A percentile compares a stretch with the other conserved stretches of the same genome.
phyloP scores from a whole-genome alignment of 37 sponge, comb jelly and placozoan species.

The Cladorhizidae sp. region DNA sequence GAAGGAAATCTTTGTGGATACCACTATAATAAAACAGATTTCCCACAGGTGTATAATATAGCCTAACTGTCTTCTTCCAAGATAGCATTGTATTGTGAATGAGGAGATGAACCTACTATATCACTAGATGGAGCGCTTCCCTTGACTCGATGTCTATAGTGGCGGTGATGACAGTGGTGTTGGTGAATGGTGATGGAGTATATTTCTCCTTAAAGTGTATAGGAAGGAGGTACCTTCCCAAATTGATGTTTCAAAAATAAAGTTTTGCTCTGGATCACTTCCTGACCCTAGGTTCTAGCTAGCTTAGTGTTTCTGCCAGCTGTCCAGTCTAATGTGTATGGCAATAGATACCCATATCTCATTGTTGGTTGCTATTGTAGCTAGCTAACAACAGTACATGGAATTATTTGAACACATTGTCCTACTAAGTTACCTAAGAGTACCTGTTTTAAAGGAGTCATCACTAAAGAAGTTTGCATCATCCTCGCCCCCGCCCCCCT shows the following conservation, averaged over 20 bases:
- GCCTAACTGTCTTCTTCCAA: constrained; percentile 2
- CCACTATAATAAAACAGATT: neutral
- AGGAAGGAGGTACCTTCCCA: no score
- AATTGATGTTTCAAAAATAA: no score
- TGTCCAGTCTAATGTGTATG: neutral
- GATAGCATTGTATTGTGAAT: neutral
- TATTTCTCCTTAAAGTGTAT: no score
- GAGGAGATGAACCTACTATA: neutral
- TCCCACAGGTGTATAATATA: neutral
- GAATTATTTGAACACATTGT: no score
- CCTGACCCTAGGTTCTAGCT: constrained; percentile 34
- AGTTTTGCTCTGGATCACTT: constrained; percentile 10
- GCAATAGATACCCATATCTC: neutral
- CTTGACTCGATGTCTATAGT: neutral
- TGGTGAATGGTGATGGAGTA: no score
- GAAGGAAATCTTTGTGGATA: no score
- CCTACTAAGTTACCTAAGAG: constrained; percentile 28
- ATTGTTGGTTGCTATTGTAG: neutral
- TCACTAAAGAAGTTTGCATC: constrained; percentile 68
- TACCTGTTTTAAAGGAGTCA: constrained; percentile 36
- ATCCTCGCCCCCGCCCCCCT: no score
- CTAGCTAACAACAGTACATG: neutral
- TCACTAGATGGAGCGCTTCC: neutral
- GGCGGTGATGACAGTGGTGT: no score
- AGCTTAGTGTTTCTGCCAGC: constrained; percentile 19